phyloP scores from a whole-genome alignment of 2,888 invertebrate genomes.

The Limnephilus lunatus region DNA sequence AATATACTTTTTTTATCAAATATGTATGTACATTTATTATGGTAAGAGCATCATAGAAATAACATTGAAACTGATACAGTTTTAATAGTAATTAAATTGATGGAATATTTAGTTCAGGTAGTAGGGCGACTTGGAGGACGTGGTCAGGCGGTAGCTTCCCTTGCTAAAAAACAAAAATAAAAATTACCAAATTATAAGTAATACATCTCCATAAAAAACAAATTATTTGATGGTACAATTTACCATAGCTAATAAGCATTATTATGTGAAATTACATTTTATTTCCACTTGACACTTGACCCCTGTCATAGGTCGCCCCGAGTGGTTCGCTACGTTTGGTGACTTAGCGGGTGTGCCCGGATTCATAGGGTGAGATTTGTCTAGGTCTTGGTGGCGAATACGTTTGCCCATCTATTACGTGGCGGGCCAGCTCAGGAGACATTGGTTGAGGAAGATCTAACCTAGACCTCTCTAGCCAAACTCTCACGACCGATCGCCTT shows the following conservation, averaged over 20 bases:
- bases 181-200: background rate
- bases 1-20: no score
- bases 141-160: constrained; percentile 50
- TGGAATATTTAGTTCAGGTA: constrained; percentile 31
- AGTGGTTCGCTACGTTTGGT: no score
- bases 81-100: background rate
- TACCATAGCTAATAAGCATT: background rate
- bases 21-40: background rate
- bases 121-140: constrained; percentile 14
- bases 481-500: no score
- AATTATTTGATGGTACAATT: background rate
- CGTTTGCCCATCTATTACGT: no score
- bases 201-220: background rate
- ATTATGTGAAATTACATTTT: background rate
- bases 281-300: background rate
- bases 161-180: constrained; percentile 44
- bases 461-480: no score
- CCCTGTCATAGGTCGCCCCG: no score
- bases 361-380: no score
- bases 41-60: background rate
- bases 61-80: background rate
- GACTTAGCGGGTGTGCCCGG: no score
- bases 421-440: no score
- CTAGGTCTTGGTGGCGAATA: no score
- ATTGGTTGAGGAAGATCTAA: no score